phyloP scores from a whole-genome alignment of 2,113 vertebrate species.

The Megaceryle torquata region DNA sequence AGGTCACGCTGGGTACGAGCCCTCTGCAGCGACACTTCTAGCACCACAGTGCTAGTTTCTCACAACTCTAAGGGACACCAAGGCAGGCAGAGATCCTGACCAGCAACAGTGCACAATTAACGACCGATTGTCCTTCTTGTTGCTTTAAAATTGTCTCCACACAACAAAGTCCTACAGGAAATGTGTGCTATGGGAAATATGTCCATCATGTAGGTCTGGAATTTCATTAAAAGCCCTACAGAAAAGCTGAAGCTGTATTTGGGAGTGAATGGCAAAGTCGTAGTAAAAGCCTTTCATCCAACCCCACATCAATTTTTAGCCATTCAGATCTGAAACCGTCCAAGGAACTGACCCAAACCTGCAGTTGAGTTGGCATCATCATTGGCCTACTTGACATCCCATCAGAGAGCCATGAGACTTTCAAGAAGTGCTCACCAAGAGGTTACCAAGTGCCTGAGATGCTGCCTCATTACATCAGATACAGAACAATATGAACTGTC shows the following conservation, averaged over 20 bases:
- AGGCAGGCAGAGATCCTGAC: neutral
- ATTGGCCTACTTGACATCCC: neutral
- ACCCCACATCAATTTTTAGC: neutral
- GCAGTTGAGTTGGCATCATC: neutral
- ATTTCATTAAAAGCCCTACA: neutral
- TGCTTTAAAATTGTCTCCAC: neutral
- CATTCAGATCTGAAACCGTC: too few species aligned
- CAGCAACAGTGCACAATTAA: neutral
- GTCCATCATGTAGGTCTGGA: neutral
- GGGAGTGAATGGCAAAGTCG: neutral
- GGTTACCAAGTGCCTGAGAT: neutral
- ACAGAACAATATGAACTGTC: neutral
- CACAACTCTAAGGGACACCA: too few species aligned
- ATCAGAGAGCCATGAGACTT: neutral
- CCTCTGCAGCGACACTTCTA: neutral
- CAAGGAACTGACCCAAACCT: neutral
- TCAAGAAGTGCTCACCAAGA: neutral
- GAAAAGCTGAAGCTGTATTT: neutral
- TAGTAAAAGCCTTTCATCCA: neutral
- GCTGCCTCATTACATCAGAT: neutral
- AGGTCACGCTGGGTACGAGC: neutral
- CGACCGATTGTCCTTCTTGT: too few species aligned
- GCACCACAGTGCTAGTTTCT: neutral
- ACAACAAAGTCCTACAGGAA: neutral
- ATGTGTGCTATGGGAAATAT: too few species aligned